Percentiles rank a stretch among this genome's conserved stretches.
phyloP scores from a whole-genome alignment of 2,797 vertebrate species.

The Zalophus californianus region DNA sequence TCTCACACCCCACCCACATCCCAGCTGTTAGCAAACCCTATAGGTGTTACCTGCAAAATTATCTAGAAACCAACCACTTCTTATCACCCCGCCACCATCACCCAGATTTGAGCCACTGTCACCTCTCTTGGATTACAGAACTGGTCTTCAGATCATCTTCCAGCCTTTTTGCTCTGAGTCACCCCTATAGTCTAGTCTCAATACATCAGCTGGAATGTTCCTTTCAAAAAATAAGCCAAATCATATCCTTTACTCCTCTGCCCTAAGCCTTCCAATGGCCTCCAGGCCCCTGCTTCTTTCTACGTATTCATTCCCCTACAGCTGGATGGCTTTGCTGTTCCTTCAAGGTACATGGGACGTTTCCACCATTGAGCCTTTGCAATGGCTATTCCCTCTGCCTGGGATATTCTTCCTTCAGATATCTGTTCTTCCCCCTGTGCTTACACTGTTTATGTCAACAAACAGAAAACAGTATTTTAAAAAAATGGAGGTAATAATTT shows the following conservation, averaged over 20 bases:
- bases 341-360: not conserved
- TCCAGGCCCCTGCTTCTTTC: not conserved
- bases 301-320: not conserved
- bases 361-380: not conserved
- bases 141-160: not conserved
- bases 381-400: not conserved
- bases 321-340: not conserved
- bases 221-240: not conserved
- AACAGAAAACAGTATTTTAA: not conserved
- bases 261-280: not conserved
- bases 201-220: not conserved
- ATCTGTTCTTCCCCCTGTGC: not conserved
- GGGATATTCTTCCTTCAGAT: not conserved
- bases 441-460: not conserved
- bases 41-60: not conserved
- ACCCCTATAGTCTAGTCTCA: not conserved
- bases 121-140: not conserved
- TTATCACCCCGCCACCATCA: not conserved
- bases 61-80: not conserved
- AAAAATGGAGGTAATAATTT: not conserved
- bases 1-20: not conserved
- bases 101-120: not conserved
- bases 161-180: not conserved
- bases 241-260: not conserved
- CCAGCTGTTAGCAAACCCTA: conserved; percentile 46